Percentiles rank a stretch among this genome's conserved stretches.
phyloP scores from a whole-genome alignment of 2,888 invertebrate species.

The Drosophila borborema region DNA sequence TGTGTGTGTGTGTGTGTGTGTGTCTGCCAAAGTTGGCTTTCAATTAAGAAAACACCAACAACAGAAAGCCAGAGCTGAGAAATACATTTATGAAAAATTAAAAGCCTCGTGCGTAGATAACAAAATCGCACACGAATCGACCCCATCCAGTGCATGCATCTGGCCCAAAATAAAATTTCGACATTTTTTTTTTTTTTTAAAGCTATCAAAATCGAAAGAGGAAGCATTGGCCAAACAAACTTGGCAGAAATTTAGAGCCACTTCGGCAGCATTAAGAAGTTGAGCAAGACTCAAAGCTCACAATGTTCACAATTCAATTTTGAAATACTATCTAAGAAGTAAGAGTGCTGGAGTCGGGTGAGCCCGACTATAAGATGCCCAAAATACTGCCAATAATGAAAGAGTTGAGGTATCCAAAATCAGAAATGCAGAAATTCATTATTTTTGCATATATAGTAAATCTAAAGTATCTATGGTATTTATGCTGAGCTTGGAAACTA shows the following conservation, averaged over 20 bases:
- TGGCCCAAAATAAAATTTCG: constrained; percentile 10
- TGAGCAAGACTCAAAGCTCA: background rate
- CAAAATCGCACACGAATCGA: constrained; percentile 27
- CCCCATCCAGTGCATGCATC: constrained; percentile 11
- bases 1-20: constrained; percentile 22
- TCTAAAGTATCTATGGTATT: too few relatives aligned
- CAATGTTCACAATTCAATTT: background rate
- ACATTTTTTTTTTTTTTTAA: constrained; percentile 11
- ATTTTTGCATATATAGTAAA: too few relatives aligned
- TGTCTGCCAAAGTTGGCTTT: constrained; percentile 68
- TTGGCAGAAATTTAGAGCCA: background rate
- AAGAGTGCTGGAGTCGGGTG: background rate
- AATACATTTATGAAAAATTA: constrained; percentile 60
- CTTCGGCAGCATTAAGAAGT: constrained; percentile 1
- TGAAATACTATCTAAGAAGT: background rate
- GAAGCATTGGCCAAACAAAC: background rate
- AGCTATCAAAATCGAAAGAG: constrained; percentile 10
- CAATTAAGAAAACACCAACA: constrained; percentile 72
- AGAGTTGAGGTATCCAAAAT: too few relatives aligned
- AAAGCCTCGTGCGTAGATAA: constrained; percentile 33
- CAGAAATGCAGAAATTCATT: too few relatives aligned
- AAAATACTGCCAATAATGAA: too few relatives aligned
- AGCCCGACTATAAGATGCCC: background rate
- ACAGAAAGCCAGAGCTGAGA: constrained; percentile 37
- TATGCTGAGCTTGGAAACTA: too few relatives aligned